phyloP scores from a whole-genome alignment of 2,888 invertebrate species.

The Orthosia gothica region DNA sequence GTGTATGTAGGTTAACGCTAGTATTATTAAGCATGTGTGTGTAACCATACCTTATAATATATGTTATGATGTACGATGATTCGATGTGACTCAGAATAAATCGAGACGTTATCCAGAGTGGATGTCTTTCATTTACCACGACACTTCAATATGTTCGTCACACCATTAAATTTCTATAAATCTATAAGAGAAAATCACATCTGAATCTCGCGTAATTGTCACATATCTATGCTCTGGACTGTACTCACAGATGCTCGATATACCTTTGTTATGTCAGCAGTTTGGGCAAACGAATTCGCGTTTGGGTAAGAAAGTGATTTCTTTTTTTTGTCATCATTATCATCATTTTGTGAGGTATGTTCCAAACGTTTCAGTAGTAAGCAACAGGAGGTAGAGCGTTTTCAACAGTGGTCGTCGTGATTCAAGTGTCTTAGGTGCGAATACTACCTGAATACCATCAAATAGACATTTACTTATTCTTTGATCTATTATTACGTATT shows the following conservation, averaged over 20 bases:
- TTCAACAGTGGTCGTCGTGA: background rate
- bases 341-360: background rate
- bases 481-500: too few relatives aligned
- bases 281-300: background rate
- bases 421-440: too few relatives aligned
- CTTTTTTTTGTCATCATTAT: background rate
- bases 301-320: background rate
- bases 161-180: background rate
- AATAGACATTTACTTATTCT: too few relatives aligned
- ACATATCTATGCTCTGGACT: background rate
- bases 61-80: too few relatives aligned
- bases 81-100: too few relatives aligned
- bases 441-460: too few relatives aligned
- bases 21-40: too few relatives aligned
- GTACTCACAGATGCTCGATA: constrained; percentile 13
- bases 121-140: too few relatives aligned
- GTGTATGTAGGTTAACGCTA: too few relatives aligned
- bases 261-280: constrained; percentile 43
- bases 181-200: background rate
- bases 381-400: background rate
- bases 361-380: background rate
- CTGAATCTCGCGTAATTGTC: background rate
- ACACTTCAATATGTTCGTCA: too few relatives aligned
- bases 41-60: too few relatives aligned
- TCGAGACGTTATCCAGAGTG: too few relatives aligned